Evolutionary conservation across 2,113 vertebrate species (phyloP), one percentile per base, ranked within the genome.

Genomic region (Ranitomeya imitator): DNA sequence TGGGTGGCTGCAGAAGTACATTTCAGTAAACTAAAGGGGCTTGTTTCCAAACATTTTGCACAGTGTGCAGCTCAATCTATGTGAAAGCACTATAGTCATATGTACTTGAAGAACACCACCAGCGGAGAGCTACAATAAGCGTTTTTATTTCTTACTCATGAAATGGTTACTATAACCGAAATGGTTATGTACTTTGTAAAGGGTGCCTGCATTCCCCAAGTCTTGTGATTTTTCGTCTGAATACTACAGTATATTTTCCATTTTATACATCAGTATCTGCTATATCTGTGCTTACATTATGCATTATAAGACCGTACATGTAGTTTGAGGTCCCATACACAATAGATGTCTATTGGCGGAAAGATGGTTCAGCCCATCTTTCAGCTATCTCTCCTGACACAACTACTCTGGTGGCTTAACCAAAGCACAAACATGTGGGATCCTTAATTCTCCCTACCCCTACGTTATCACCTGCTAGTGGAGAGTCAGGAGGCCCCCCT

Each of bases 221-320:
- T 2, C 31, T 85, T 57, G 55, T 88, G 31, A 54, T 73, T n/a
- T n/a, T 2, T 90, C 0, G 1, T 87, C 11, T 1, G 26, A 45
- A 89, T 89, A 83, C 88, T 89, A 89, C 69, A 91, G 88, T 90
- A 92, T 92, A 93, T 89, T 79, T 89, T 91, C 88, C 89, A 90
- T 92, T 84, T 85, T 89, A 83, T 0, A 26, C 90, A 52, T 88
- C 87, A 89, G 88, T 88, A 55, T 52, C 90, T 83, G 79, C 92
- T 90, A 90, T 5, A 45, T 45, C 37, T 45, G 37, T 45, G 37
- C 3, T 45, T 45, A 45, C 37, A 45, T 45, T 45, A 45, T 45
- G 37, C 37, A 45, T 45, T 1, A 45, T 45, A 45, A 45, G 37
- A 45, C 3, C 37, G 37, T 31, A 31, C 26, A 31, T 45, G 37